phyloP scores from a whole-genome alignment of 1,140 invertebrate genomes.

The Nephila pilipes region DNA sequence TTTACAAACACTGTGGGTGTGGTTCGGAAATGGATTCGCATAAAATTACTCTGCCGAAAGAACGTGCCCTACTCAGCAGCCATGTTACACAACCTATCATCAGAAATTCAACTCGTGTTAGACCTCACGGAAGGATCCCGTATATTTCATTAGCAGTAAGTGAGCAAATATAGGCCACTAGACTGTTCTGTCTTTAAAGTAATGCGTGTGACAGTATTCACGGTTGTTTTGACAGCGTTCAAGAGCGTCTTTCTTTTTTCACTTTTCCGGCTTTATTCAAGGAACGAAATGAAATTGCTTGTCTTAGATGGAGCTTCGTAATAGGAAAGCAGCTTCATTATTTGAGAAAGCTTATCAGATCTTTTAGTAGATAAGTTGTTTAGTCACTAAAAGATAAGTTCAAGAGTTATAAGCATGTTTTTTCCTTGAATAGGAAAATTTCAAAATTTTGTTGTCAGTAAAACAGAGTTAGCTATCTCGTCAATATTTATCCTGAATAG shows the following conservation, averaged over 20 bases:
- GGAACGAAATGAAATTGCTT: background rate
- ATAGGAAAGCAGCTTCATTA: background rate
- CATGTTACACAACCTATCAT: background rate
- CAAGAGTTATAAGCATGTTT: no score
- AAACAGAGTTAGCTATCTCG: no score
- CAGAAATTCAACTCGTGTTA: constrained; percentile 9
- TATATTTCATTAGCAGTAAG: constrained; percentile 38
- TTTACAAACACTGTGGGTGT: constrained; percentile 13
- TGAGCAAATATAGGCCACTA: constrained; percentile 7
- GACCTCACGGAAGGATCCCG: background rate
- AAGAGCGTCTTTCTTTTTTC: background rate
- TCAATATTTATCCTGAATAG: no score
- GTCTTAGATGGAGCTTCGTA: background rate
- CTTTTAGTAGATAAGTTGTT: background rate
- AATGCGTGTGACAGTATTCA: background rate
- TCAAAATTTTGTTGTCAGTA: no score
- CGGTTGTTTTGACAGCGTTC: constrained; percentile 1
- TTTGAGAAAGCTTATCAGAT: background rate
- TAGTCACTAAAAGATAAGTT: background rate
- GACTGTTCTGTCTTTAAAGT: background rate
- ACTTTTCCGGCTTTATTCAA: background rate
- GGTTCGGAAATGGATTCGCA: background rate
- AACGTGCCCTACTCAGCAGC: background rate
- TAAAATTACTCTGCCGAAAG: background rate
- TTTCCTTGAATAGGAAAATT: no score